phyloP scores from a whole-genome alignment of 2,888 invertebrate species.

The Flexamia atlantica region DNA sequence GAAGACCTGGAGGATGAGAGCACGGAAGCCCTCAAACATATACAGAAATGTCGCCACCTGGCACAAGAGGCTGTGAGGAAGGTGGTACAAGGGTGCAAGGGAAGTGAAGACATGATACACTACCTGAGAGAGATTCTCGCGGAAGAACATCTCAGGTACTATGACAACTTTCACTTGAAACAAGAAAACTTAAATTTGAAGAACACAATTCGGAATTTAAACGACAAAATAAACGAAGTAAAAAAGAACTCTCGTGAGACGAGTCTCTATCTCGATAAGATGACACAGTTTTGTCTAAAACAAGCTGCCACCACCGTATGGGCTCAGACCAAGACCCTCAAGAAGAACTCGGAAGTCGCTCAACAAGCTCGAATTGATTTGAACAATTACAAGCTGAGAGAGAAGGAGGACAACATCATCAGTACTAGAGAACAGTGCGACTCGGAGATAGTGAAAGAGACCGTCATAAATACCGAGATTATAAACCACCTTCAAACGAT shows the following conservation, averaged over 20 bases:
- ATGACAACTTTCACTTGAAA: slow-evolving; percentile 25
- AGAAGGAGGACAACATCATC: neutral
- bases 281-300: slow-evolving; percentile 3
- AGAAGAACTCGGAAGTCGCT: neutral
- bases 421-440: neutral
- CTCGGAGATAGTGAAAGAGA: neutral
- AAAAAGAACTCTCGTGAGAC: slow-evolving; percentile 5
- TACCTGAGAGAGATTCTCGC: neutral
- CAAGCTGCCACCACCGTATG: neutral
- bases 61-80: neutral
- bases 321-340: neutral
- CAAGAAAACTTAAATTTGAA: slow-evolving; percentile 5
- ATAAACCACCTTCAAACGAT: neutral
- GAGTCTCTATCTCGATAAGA: neutral
- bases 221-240: neutral
- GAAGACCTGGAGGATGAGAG: neutral
- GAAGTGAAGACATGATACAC: neutral
- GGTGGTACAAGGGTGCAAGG: neutral
- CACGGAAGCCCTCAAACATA: neutral
- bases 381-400: neutral
- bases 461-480: neutral
- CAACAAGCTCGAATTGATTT: slow-evolving; percentile 4
- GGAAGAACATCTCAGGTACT: neutral
- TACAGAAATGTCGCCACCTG: slow-evolving; percentile 11
- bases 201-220: neutral